Evolutionary conservation across 1,140 invertebrate species (phyloP).

Genomic region (Nilaparvata lugens): DNA sequence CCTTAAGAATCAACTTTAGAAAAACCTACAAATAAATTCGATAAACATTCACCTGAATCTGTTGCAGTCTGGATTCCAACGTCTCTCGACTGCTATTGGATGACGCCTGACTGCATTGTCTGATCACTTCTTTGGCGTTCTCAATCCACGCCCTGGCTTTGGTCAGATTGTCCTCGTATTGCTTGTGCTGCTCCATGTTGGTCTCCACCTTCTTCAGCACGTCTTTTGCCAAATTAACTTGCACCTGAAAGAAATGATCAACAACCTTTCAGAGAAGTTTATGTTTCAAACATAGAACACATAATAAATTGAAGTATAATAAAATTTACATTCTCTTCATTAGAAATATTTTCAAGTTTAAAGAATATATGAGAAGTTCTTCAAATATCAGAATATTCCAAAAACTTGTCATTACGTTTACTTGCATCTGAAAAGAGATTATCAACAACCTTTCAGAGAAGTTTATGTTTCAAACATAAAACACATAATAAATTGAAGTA

Average conservation of each 20-base stretch:
- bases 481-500: too few species aligned
- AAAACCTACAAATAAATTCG: slow-evolving; percentile 40
- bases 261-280: too few species aligned
- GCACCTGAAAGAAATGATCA: slow-evolving; percentile 39
- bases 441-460: too few species aligned
- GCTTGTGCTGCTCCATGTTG: slow-evolving; percentile 77
- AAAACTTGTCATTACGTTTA: too few species aligned
- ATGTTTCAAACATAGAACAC: too few species aligned
- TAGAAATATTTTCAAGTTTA: too few species aligned
- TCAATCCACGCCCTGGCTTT: slow-evolving; percentile 85
- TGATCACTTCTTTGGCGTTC: slow-evolving; percentile 71
- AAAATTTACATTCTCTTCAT: neutral
- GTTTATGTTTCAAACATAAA: too few species aligned
- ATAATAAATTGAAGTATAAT: too few species aligned
- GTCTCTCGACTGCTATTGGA: slow-evolving; percentile 68
- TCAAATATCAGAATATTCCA: too few species aligned
- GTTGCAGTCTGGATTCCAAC: slow-evolving; percentile 69
- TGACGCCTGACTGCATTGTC: slow-evolving; percentile 65
- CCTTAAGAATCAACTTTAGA: too few species aligned
- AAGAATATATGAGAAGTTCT: too few species aligned
- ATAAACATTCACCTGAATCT: slow-evolving; percentile 39
- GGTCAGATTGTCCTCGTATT: slow-evolving; percentile 67
- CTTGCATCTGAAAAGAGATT: too few species aligned
- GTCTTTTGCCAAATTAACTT: slow-evolving; percentile 85
- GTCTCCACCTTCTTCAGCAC: slow-evolving; percentile 87